Evolutionary conservation across 1,140 invertebrate species (phyloP), one percentile per base, ranked within the genome.

Genomic region (Andricus grossulariae): DNA sequence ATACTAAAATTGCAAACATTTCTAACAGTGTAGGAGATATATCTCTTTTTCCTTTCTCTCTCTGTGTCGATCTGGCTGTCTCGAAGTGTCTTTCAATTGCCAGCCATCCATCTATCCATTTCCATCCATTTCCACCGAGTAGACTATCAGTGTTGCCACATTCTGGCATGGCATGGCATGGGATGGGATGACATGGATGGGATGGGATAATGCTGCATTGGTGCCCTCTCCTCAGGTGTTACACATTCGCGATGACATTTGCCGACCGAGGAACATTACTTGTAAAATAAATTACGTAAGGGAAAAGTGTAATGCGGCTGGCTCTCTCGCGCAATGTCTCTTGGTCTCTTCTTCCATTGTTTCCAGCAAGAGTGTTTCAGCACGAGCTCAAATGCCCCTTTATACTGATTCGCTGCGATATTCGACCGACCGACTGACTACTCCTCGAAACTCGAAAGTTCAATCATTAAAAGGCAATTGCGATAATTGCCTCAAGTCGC

Each of bases 221-320:
- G 10, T 1, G 76, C 74, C 76, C 77, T 71, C 70, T 70, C 55
- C 3, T 1, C 39, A 78, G 73, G 18, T 78, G 75, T 73, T 80
- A 79, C 76, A 75, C 73, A 80, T 66, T 51, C 21, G 45, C 75
- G 72, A 50, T 82, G 82, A 83, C 80, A 83, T 83, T 83, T 81
- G 74, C 80, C 60, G 39, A 45, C 39, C 39, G 39, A 72, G 57
- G n/a, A 76, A 21, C 32, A 76, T 49, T 66, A 55, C 52, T 80
- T 77, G 78, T 73, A 73, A 81, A 80, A 79, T 80, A 71, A 78
- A 81, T 82, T 81, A 54, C 66, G 71, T 76, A 80, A 81, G 54
- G 19, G 2, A 50, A 78, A 74, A 54, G 51, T 75, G 39, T 75
- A 75, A 75, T 71, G 60, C 74, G 74, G 73, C 39, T 45, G 74